Percentiles rank a stretch among this genome's conserved stretches.
Conservation (phyloP, 2,113 vertebrate genomes). For the Platysternon megacephalum region DNA sequence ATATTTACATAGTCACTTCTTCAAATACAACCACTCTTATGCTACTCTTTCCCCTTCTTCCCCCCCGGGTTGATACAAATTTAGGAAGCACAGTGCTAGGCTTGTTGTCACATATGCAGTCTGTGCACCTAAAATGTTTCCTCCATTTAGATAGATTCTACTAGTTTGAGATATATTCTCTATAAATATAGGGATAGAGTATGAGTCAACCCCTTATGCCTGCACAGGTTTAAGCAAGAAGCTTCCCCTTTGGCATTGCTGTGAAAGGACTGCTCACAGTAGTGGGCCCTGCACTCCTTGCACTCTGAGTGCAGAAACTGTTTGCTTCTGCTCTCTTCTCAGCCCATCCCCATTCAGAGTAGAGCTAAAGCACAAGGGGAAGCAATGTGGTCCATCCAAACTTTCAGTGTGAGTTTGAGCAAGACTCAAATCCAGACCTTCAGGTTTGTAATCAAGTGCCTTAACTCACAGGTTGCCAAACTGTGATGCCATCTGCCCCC, state of each 20-base stretch:
- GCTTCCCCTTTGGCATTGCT: accelerated
- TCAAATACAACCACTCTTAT: not conserved
- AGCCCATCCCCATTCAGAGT: not conserved
- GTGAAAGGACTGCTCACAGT: not conserved
- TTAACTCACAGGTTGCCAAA: not conserved
- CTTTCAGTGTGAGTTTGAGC: not conserved
- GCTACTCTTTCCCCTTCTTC: not conserved
- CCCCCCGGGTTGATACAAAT: accelerated
- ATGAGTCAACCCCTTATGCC: not conserved
- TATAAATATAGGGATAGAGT: not conserved
- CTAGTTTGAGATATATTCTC: not conserved
- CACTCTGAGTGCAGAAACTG: not conserved
- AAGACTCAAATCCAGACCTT: not conserved
- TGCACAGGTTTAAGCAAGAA: not conserved
- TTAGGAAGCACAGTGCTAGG: accelerated
- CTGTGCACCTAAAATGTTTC: not conserved
- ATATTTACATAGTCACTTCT: not conserved
- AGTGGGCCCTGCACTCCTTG: accelerated
- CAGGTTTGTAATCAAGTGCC: not conserved
- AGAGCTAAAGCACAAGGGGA: not conserved
- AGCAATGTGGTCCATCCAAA: not conserved
- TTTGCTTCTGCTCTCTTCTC: accelerated
- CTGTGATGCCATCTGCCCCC: not conserved
- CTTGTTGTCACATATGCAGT: not conserved
- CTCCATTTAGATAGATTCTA: not conserved